A percentile compares a stretch with the other conserved stretches of the same genome.
phyloP scores from a whole-genome alignment of 2,113 vertebrate species.

The Carassius gibelio region DNA sequence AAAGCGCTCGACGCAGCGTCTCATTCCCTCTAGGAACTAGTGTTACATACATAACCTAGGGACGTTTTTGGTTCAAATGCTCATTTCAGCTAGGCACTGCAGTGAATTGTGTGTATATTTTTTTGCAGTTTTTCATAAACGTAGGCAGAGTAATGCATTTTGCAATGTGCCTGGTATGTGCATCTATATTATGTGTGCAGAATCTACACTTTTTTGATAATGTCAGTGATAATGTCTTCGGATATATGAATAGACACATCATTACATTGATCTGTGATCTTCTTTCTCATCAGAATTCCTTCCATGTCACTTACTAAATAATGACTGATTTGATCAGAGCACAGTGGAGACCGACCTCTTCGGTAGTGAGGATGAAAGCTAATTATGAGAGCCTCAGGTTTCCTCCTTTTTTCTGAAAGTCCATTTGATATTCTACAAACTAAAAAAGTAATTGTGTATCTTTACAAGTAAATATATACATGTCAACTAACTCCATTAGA shows the following conservation, averaged over 20 bases:
- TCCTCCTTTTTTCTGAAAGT: neutral
- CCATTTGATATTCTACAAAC: neutral
- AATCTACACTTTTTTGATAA: neutral
- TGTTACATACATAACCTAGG: too few species aligned
- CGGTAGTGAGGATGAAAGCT: constrained; percentile 50
- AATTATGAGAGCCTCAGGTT: constrained; percentile 44
- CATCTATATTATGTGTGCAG: neutral
- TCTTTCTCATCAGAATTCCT: constrained; percentile 46
- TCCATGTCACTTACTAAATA: constrained; percentile 31
- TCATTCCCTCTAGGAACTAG: too few species aligned
- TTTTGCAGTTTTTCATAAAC: neutral
- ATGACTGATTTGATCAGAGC: constrained; percentile 55
- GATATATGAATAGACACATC: constrained; percentile 37
- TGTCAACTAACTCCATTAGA: neutral
- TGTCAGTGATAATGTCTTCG: constrained; percentile 17
- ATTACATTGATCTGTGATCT: constrained; percentile 50
- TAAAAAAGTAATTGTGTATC: neutral
- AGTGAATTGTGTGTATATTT: neutral
- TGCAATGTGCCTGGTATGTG: too few species aligned
- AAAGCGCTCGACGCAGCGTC: too few species aligned
- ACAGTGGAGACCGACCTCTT: constrained; percentile 20
- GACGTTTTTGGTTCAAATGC: too few species aligned
- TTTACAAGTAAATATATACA: too few species aligned
- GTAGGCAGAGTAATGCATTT: too few species aligned
- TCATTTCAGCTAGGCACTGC: too few species aligned